Base-by-base conservation (phyloP, 2,113 vertebrate species). In the Coryphaenoides rupestris region DNA sequence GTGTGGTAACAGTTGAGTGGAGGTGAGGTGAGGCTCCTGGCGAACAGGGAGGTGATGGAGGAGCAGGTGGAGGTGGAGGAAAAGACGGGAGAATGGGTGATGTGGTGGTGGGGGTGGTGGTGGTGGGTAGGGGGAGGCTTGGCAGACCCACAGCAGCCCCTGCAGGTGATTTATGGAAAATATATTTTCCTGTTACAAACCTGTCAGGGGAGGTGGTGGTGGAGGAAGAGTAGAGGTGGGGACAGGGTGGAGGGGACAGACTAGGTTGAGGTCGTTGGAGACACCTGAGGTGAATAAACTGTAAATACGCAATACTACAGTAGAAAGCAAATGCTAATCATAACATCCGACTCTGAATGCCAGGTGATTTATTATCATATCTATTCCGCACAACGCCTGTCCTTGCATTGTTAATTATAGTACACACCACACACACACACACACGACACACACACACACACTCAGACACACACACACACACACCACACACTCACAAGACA, bases 111-210 rank as follows among this genome's bases (percentile, higher is more conserved):
- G 33, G 1, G 33, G 33, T 1, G 33, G 6, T 40, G 54, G 19
- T 13, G 19, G 19, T 2, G 21, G 19, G 19, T 52, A 63, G 53
- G 46, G n/a, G 15, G 62, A 70, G 55, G 63, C 66, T 57, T 73
- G 75, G 67, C 77, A 87, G 88, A 87, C 5, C 86, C 85, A 91
- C 88, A 92, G 90, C 91, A 90, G 83, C 88, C 88, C 90, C 88
- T 92, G 79, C 90, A 91, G 90, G 88, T 75, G 54, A 19, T 12
- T 62, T 7, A 40, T 13, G 55, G 74, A 76, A 87, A 77, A 50
- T 50, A 40, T 76, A 21, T 57, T 60, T 45, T 55, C 66, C 16
- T 1, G 19, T 71, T 56, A 68, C 24, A 64, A 40, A 65, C 47
- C 17, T 40, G 33, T 40, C 33, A 40, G 33, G 9, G 33, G 33